These are phyloP conservation scores for Netelia virgata DNA, from an alignment of 2,888 invertebrate genomes.

Conservation along the genomic window DNA sequence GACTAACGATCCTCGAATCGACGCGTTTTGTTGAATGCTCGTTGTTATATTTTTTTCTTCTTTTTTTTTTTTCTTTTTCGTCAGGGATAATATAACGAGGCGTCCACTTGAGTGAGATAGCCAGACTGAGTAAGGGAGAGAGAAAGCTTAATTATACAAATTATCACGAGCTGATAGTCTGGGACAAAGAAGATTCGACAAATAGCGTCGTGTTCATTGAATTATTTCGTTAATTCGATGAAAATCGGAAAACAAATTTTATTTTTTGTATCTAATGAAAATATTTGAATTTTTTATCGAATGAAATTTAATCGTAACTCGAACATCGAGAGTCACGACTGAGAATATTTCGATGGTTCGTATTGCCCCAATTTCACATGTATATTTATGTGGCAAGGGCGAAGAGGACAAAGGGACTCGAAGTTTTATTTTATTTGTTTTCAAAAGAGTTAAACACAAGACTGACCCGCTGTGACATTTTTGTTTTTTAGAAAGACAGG, in stretches of 20 bases:
- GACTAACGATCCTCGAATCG: slow-evolving; percentile 34
- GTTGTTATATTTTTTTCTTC: neutral
- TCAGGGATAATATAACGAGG: neutral
- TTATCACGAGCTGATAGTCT: neutral
- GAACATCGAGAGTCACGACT: neutral
- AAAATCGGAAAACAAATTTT: neutral
- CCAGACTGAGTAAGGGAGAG: neutral
- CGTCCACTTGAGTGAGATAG: neutral
- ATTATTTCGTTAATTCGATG: neutral
- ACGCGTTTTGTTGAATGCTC: neutral
- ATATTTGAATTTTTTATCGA: neutral
- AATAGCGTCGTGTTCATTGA: neutral
- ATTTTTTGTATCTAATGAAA: neutral
- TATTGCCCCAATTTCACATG: neutral
- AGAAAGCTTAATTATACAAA: slow-evolving; percentile 24
- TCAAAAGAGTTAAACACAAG: neutral
- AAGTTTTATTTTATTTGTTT: neutral
- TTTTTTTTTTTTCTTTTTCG: slow-evolving; percentile 5
- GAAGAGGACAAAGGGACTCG: neutral
- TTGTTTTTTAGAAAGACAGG: slow-evolving; percentile 5
- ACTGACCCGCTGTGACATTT: neutral
- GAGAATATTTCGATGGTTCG: too few relatives aligned
- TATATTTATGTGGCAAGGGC: neutral
- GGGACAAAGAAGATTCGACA: slow-evolving; percentile 30
- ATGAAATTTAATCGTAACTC: neutral